A percentile compares a stretch with the other conserved stretches of the same genome.
These are phyloP conservation scores for Cataglyphis livida DNA, from an alignment of 2,888 invertebrate genomes.

Conservation along the genomic window DNA sequence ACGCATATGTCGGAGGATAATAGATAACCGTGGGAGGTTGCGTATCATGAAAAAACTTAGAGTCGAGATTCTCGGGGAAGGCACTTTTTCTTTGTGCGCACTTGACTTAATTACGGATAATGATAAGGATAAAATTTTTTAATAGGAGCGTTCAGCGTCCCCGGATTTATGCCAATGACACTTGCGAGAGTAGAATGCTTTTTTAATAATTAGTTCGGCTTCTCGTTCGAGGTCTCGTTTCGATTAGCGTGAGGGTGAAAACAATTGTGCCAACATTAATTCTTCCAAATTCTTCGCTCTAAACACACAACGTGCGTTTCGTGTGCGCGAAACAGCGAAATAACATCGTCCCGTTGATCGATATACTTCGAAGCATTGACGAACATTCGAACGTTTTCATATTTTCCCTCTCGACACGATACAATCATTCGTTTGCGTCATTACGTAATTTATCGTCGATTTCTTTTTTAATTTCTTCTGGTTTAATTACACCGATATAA, in stretches of 20 bases:
- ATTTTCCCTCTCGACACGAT: constrained; percentile 11
- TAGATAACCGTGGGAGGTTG: constrained; percentile 13
- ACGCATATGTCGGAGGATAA: neutral
- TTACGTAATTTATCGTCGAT: neutral
- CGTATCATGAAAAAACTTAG: constrained; percentile 22
- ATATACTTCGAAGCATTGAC: neutral
- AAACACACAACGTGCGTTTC: constrained; percentile 12
- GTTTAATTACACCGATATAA: constrained; percentile 11
- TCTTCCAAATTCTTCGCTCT: constrained; percentile 68
- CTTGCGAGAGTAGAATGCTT: constrained; percentile 32
- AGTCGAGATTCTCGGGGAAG: constrained; percentile 22
- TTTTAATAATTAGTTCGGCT: neutral
- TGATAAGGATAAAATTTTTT: neutral
- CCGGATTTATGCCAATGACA: neutral
- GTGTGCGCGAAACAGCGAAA: constrained; percentile 26
- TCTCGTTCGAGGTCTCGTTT: constrained; percentile 30
- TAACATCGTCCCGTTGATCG: constrained; percentile 23
- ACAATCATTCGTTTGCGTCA: constrained; percentile 14
- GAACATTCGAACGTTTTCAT: neutral
- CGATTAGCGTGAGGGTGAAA: constrained; percentile 25
- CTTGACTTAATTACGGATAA: neutral
- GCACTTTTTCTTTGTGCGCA: neutral
- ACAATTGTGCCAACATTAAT: constrained; percentile 68
- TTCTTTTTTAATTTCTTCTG: neutral
- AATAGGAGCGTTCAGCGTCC: neutral